Base-by-base conservation (phyloP, 2,797 vertebrate species). In the Triplophysa yarkandensis region DNA sequence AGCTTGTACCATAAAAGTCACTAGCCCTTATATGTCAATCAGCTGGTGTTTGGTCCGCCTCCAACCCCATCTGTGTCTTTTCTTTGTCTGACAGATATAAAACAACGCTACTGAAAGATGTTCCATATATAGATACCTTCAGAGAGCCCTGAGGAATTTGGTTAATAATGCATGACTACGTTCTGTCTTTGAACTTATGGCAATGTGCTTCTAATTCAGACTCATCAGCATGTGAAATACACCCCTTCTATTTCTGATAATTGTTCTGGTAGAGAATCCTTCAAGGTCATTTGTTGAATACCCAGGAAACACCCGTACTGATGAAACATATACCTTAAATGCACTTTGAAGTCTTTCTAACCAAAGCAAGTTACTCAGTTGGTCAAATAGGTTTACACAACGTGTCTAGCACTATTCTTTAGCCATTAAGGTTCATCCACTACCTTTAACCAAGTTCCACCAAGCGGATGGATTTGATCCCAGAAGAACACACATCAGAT, bases 21-120 rank as follows among this genome's bases (percentile, higher is more conserved):
- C 60, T 79, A 85, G 82, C 82, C 76, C 84, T 83, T 68, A 82
- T 44, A 78, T 85, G 85, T 85, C 86, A 88, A 77, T 88, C 86
- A 87, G 61, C 55, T 83, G 70, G 41, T 86, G 87, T 83, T 79
- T 84, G 79, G 70, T 21, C 19, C 74, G 72, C 44, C 62, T 67
- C 41, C 61, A n/a, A n/a, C 64, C 80, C 16, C 39, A 75, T 23
- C 48, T 63, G 39, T 27, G 61, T 43, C 32, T 41, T 43, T 62
- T 25, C 43, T 63, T 32, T 71, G 50, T 17, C 50, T 66, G 41
- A 41, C 39, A 70, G 19, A 6, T 39, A 25, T 71, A 76, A 80
- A 61, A 57, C 67, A 83, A 57, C 66, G 36, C 65, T 54, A 21
- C 21, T 41, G 55, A 50, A 70, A 75, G 69, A 72, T 74, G 68